Evolutionary conservation across 2,113 vertebrate genomes (phyloP), one percentile per base, ranked within the genome.

Genomic region (Stegostoma tigrinum): DNA sequence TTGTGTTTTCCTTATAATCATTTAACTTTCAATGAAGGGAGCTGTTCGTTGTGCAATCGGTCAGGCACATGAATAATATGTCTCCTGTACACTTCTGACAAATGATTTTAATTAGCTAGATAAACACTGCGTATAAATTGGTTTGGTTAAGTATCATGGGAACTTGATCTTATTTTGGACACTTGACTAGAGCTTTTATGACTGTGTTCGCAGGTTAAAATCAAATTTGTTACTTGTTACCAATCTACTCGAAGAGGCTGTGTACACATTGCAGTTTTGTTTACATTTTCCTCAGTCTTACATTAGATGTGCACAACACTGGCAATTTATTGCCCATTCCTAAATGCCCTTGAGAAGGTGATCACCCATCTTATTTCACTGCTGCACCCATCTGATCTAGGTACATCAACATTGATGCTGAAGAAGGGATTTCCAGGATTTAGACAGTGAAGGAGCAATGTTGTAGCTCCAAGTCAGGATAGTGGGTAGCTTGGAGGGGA

Each of bases 41-140:
- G 86, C 45, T 24, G 19, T 94, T 94, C 27, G 12, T 42, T 45
- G 27, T 70, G 93, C 27, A 68, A 45, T 45, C 42, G 27, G 93
- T 45, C 48, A 95, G 34, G 94, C 52, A 72, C 42, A 75, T 95
- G 42, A 95, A 95, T 95, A 95, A 95, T 95, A 95, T 72, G 45
- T 34, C 68, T 72, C 21, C 67, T 34, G 94, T 95, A 95, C 42
- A 72, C 23, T 72, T 95, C 42, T 52, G 94, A 95, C 94, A 95
- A 75, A 95, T 95, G 45, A 95, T 72, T 95, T 95, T 75, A 95
- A 95, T 52, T 72, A 72, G 67, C 15, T 34, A 34, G 94, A 95
- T 75, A 95, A 95, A 34, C 67, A 72, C 24, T 30, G 30, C 42
- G 67, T 24, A 95, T 72, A 95, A 52, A 72, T 95, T 52, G 87